A percentile compares a stretch with the other conserved stretches of the same genome.
Conservation (phyloP, 1,140 invertebrate species). For the Penaeus japonicus region DNA sequence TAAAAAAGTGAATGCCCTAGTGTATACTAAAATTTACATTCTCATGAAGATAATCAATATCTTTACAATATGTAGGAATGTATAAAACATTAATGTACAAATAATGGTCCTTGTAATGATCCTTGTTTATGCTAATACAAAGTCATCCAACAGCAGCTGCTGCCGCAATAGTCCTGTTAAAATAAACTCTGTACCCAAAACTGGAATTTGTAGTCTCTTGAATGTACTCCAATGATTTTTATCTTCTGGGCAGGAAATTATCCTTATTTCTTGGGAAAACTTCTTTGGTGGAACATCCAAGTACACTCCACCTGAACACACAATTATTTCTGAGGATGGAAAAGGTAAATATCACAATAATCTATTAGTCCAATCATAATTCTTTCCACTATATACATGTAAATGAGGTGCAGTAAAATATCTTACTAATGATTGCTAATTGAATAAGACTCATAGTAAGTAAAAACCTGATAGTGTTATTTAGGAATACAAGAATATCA, state of each 20-base stretch:
- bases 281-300: slow-evolving; percentile 45
- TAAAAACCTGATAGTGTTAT: too few relatives aligned
- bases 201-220: slow-evolving; percentile 40
- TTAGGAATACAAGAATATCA: too few relatives aligned
- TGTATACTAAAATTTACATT: too few relatives aligned
- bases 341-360: neutral
- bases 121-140: neutral
- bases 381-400: neutral
- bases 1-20: too few relatives aligned
- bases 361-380: neutral
- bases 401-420: neutral
- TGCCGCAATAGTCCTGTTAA: slow-evolving; percentile 49
- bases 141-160: slow-evolving; percentile 36
- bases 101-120: too few relatives aligned
- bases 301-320: slow-evolving; percentile 50
- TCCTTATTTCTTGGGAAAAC: slow-evolving; percentile 20
- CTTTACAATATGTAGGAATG: too few relatives aligned
- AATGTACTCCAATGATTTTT: slow-evolving; percentile 38
- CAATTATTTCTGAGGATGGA: slow-evolving; percentile 49
- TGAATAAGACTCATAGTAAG: too few relatives aligned
- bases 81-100: too few relatives aligned
- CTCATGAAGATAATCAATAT: too few relatives aligned
- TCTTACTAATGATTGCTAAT: too few relatives aligned
- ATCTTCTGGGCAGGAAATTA: slow-evolving; percentile 55
- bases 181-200: slow-evolving; percentile 55